Evolutionary conservation across 2,888 invertebrate species (phyloP), one percentile per base, ranked within the genome.

Genomic region (Lithophane semibrunnea): DNA sequence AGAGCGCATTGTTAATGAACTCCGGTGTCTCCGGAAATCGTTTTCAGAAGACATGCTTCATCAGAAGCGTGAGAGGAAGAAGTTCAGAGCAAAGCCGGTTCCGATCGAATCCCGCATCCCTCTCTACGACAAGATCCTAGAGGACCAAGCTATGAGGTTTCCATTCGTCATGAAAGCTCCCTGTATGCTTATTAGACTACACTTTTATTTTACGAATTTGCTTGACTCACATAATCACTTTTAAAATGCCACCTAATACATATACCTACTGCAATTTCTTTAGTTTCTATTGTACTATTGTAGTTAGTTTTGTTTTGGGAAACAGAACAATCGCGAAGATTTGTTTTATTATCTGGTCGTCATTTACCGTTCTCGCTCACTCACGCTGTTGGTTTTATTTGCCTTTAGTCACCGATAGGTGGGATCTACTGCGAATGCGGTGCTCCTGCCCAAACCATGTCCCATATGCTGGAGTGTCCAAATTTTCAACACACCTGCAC

Each of bases 81-180:
- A 94, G 67, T 97, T 98, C 83, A 96, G 95, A 88, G 97, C 97
- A 2, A 97, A 97, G 88, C 97, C 98, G 4, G 97, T 98, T 77
- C 98, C 98, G 0, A 97, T 98, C 60, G 97, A 98, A 86, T 98
- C 98, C 0, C 97, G 97, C 87, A 97, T 98, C 79, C 98, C 98
- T 0, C 95, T 98, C 24, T 98, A 98, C 88, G 97, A 98, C 89
- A 98, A 98, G 95, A 97, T 98, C 82, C 94, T 98, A 89, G 97
- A 97, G 83, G 98, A 98, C 81, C 98, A 98, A 93, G 98, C 98
- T 91, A 97, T 97, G 96, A 97, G 98, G 98, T 98, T 93, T 82
- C 86, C 85, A 86, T 81, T 80, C 76, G 87, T 85, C 89, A 86
- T 87, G 87, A 86, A 82, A 82, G 74, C 82, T 87, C 82, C 80